Conservation (phyloP, 2,797 vertebrate genomes). For the Chelon auratus region DNA sequence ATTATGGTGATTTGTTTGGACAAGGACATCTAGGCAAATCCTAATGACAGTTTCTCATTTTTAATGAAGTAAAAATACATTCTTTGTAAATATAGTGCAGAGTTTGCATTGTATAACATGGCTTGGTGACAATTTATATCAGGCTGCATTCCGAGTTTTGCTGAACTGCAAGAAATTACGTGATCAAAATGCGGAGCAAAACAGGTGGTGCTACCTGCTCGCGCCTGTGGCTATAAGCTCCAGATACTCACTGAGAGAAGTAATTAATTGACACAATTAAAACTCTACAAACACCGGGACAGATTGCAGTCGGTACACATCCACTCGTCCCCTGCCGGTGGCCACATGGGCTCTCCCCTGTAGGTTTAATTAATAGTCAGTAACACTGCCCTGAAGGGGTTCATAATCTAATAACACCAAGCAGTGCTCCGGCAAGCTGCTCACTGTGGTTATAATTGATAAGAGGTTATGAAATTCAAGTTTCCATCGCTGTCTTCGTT, state of each 20-base stretch:
- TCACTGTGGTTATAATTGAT: constrained; percentile 58
- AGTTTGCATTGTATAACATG: neutral
- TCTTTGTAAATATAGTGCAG: neutral
- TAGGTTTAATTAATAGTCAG: constrained; percentile 71
- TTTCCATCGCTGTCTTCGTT: constrained; percentile 3
- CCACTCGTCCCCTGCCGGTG: constrained; percentile 41
- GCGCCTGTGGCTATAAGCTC: constrained; percentile 41
- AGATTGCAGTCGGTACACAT: constrained; percentile 31
- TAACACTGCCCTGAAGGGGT: constrained; percentile 48
- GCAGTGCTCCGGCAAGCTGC: constrained; percentile 40
- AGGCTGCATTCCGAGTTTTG: constrained; percentile 10
- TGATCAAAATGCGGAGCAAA: constrained; percentile 41
- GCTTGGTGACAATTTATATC: neutral
- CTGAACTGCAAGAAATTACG: constrained; percentile 38
- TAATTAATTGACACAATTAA: constrained; percentile 69
- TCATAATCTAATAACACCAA: constrained; percentile 58
- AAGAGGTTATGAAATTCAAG: constrained; percentile 51
- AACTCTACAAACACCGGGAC: constrained; percentile 44
- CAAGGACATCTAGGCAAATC: neutral
- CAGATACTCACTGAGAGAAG: constrained; percentile 54
- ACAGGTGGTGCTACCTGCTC: constrained; percentile 30
- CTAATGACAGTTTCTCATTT: neutral
- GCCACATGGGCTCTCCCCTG: constrained; percentile 48
- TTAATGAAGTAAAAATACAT: too few species aligned
- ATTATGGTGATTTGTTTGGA: neutral